A percentile compares a stretch with the other conserved stretches of the same genome.
Evolutionary conservation across 2,113 vertebrate genomes (phyloP).

Genomic region (Anolis carolinensis): DNA sequence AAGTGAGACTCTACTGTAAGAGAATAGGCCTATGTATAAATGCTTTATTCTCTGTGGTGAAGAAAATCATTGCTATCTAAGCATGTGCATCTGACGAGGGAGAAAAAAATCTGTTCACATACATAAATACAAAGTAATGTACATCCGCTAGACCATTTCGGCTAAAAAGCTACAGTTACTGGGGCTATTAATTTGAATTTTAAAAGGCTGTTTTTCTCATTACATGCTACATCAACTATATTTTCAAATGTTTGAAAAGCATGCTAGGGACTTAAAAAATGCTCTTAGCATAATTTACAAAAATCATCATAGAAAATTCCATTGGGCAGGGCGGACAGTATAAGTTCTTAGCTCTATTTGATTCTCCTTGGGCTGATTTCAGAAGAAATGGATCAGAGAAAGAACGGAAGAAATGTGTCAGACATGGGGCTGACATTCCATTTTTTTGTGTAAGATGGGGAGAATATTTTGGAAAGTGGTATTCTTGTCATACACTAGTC

Average conservation of each 20-base stretch:
- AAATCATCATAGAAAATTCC: neutral
- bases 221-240: slow-evolving; percentile 25
- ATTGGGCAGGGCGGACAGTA: neutral
- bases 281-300: neutral
- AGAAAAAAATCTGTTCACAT: neutral
- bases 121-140: neutral
- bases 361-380: neutral
- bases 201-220: slow-evolving; percentile 22
- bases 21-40: neutral
- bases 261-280: neutral
- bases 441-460: no score
- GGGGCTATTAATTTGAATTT: slow-evolving; percentile 23
- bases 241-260: slow-evolving; percentile 20
- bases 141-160: neutral
- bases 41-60: no score
- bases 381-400: neutral
- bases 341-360: neutral
- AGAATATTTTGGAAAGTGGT: no score
- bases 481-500: no score
- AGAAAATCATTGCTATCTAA: neutral
- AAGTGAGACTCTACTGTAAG: no score
- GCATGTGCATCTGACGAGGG: neutral
- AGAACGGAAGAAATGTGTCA: no score
- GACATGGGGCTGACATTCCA: no score
- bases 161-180: neutral